phyloP scores from a whole-genome alignment of 1,140 invertebrate genomes.

The Drosophila equinoxialis region DNA sequence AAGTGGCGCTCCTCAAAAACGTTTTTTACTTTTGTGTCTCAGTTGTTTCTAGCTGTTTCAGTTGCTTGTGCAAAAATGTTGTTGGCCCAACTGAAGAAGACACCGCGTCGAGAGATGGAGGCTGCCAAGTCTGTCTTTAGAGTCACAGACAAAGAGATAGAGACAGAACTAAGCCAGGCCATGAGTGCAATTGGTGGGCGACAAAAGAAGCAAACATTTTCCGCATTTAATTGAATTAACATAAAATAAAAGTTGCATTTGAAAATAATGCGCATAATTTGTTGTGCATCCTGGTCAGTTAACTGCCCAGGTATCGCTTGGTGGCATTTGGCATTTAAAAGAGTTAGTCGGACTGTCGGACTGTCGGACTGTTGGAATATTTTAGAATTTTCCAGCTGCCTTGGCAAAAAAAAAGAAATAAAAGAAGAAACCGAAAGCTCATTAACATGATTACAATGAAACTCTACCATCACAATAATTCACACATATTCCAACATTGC shows the following conservation, averaged over 20 bases:
- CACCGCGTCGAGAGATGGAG: conserved; percentile 32
- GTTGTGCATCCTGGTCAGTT: conserved; percentile 67
- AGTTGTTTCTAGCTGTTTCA: not conserved
- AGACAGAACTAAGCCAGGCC: conserved; percentile 41
- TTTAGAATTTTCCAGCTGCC: conserved; percentile 41
- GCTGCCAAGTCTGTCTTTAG: not conserved
- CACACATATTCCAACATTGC: conserved; percentile 59
- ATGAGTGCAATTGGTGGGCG: conserved; percentile 23
- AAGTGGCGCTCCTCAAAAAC: conserved; percentile 78
- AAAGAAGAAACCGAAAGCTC: conserved; percentile 45
- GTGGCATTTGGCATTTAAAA: conserved; percentile 62
- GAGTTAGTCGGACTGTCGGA: not conserved
- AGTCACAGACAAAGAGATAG: not conserved
- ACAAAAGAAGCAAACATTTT: conserved; percentile 51
- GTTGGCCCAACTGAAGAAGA: conserved; percentile 63
- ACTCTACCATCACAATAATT: conserved; percentile 68
- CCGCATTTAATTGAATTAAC: conserved; percentile 70
- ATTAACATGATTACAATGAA: conserved; percentile 77
- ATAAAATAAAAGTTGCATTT: conserved; percentile 67
- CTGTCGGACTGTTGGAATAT: not conserved
- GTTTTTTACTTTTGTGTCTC: conserved; percentile 40
- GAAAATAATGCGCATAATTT: conserved; percentile 66
- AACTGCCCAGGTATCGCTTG: not conserved
- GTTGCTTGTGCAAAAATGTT: conserved; percentile 35
- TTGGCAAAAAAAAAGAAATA: not conserved